Evolutionary conservation across 2,888 invertebrate genomes (phyloP), one percentile per base, ranked within the genome.

Genomic region (Campoplex capitator): DNA sequence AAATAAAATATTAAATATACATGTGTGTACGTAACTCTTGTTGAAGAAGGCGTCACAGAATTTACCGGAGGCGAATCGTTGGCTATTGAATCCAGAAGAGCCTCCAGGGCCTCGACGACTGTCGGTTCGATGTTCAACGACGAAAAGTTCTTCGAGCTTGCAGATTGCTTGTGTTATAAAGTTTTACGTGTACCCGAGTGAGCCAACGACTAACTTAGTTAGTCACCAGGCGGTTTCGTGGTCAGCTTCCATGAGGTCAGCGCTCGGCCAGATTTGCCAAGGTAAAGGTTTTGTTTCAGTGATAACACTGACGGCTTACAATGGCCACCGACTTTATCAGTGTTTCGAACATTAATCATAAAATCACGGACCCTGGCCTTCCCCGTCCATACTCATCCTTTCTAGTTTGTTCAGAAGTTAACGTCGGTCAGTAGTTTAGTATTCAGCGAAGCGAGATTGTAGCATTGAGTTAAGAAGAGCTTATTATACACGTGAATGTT

Each of bases 301-400:
- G 87, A 87, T 87, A 83, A 68, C 71, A 62, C 35, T 45, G 56
- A 82, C 38, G 56, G 71, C 80, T 71, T 38, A 62, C 62, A 56
- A 76, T 56, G 71, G 84, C 67, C 51, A 51, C 56, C 48, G 38
- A 48, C 48, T 85, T 56, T 32, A 28, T 87, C 84, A 89, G 89
- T 91, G 92, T 91, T 92, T 90, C 88, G 87, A 86, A 86, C 91
- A 92, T 92, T 91, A 92, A 92, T 92, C 92, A 91, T 91, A 89
- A 89, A 91, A 90, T 91, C 90, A 88, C 88, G 70, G 11, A 86
- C 88, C 89, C 88, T 88, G 86, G 85, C 58, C 76, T 74, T 65
- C 71, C 68, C 78, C 45, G 11, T 11, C 45, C 45, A 11, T 45
- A 11, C 13, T 11, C 11, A 45, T 11, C 45, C 68, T 67, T 32